Evolutionary conservation across 2,888 invertebrate species (phyloP).

Genomic region (Venusia cambrica): DNA sequence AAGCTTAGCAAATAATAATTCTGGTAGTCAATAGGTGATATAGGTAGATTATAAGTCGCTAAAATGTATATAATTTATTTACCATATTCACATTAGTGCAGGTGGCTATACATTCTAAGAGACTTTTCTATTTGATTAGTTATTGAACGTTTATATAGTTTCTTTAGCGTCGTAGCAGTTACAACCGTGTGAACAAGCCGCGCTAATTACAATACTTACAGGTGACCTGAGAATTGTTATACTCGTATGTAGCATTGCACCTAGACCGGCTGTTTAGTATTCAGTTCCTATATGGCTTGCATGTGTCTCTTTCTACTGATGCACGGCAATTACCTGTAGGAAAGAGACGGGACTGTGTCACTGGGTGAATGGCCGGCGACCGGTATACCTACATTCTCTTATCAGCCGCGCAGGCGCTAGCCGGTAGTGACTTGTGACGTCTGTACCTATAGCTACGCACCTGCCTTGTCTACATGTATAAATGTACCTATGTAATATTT

Average conservation of each 20-base stretch:
- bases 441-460: constrained; percentile 45
- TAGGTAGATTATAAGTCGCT: too few species aligned
- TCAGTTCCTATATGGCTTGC: constrained; percentile 33
- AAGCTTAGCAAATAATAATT: too few species aligned
- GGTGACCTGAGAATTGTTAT: constrained; percentile 56
- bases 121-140: too few species aligned
- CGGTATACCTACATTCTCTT: constrained; percentile 76
- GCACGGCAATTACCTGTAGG: constrained; percentile 33
- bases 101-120: too few species aligned
- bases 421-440: constrained; percentile 68
- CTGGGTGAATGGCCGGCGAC: constrained; percentile 76
- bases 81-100: too few species aligned
- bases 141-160: too few species aligned
- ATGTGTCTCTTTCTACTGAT: constrained; percentile 38
- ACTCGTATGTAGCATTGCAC: constrained; percentile 44
- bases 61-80: too few species aligned
- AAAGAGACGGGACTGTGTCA: constrained; percentile 62
- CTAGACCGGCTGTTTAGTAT: too few species aligned
- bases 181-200: constrained; percentile 41
- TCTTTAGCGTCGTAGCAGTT: too few species aligned
- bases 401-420: constrained; percentile 59
- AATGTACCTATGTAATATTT: too few species aligned
- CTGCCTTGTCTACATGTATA: constrained; percentile 55
- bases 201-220: constrained; percentile 54
- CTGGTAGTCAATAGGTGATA: too few species aligned